phyloP scores from a whole-genome alignment of 2,888 invertebrate species.

The Acleris sparsana region DNA sequence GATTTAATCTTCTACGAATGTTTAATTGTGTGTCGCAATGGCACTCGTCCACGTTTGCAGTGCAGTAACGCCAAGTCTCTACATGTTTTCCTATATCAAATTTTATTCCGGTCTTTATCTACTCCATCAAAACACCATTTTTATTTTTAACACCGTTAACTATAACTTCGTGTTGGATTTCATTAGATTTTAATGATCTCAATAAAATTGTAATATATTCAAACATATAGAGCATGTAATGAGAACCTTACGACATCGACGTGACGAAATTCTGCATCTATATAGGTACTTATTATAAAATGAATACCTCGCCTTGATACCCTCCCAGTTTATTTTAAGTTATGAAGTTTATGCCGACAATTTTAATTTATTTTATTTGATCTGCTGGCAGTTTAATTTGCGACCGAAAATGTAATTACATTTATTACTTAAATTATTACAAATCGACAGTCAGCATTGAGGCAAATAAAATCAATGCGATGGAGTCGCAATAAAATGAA shows the following conservation, averaged over 20 bases:
- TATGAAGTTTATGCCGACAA: constrained; percentile 30
- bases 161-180: constrained; percentile 39
- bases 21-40: neutral
- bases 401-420: constrained; percentile 53
- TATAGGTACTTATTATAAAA: constrained; percentile 24
- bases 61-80: constrained; percentile 8
- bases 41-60: constrained; percentile 4
- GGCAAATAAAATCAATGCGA: constrained; percentile 28
- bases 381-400: constrained; percentile 56
- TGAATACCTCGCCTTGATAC: constrained; percentile 28
- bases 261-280: constrained; percentile 53
- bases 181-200: constrained; percentile 60
- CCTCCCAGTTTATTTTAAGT: constrained; percentile 29
- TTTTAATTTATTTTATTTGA: constrained; percentile 51
- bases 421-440: constrained; percentile 55
- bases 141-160: constrained; percentile 31
- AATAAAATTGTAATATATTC: constrained; percentile 56
- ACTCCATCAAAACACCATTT: constrained; percentile 27
- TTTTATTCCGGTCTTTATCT: constrained; percentile 29
- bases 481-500: constrained; percentile 18
- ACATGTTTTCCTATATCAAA: constrained; percentile 23
- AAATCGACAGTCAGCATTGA: constrained; percentile 34
- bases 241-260: constrained; percentile 49
- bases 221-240: constrained; percentile 52
- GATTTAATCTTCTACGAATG: neutral